Percentiles rank a stretch among this genome's conserved stretches.
Conservation (phyloP, 2,888 invertebrate species). For the Tholera decimalis region DNA sequence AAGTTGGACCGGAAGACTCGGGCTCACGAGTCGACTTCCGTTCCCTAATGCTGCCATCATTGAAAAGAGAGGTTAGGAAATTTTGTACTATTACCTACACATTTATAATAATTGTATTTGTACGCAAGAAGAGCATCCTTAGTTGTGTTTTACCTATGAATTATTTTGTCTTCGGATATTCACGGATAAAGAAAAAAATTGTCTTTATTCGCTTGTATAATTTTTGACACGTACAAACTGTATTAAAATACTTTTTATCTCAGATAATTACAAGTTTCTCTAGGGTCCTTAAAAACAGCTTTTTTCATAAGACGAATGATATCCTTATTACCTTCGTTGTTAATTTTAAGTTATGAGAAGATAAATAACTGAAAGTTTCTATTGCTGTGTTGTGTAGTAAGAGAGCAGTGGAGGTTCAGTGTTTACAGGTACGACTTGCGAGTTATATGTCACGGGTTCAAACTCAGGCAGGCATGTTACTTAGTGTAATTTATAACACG, state of each 20-base stretch:
- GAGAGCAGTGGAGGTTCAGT: too few species aligned
- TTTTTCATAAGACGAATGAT: conserved; percentile 9
- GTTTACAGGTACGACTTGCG: too few species aligned
- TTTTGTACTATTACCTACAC: conserved; percentile 11
- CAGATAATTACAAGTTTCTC: conserved; percentile 9
- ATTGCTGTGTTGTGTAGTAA: too few species aligned
- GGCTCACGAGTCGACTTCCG: conserved; percentile 43
- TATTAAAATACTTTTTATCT: conserved; percentile 34
- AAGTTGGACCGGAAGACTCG: conserved; percentile 44
- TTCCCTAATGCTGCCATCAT: conserved; percentile 36
- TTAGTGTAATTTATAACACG: too few species aligned
- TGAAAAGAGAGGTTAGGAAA: conserved; percentile 29
- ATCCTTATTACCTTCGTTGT: neutral
- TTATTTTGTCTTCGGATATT: neutral
- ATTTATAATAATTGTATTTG: neutral
- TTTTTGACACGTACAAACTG: conserved; percentile 25
- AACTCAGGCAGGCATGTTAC: too few species aligned
- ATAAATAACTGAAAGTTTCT: neutral
- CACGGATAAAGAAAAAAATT: neutral
- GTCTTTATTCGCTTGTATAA: neutral
- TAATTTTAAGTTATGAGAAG: neutral
- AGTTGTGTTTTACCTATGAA: neutral
- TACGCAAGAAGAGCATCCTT: neutral
- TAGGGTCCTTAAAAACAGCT: conserved; percentile 16
- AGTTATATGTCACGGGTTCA: too few species aligned